Base-by-base conservation (phyloP, 2,888 invertebrate species). In the Masnerella sp. region DNA sequence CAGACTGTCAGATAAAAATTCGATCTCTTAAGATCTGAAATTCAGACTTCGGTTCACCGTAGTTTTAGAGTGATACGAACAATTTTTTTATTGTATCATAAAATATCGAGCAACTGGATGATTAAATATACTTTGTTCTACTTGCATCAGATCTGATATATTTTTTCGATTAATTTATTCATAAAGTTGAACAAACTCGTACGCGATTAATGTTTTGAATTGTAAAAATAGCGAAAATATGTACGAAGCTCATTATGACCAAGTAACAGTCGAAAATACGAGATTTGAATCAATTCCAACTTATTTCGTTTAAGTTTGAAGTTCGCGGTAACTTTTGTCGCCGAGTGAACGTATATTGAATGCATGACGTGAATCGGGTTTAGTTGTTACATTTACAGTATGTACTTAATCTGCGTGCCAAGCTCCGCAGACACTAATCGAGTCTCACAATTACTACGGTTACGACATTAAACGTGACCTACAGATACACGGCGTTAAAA, bases 351-450 rank as follows among this genome's bases (percentile, higher is more conserved):
- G 34, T 36, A 51, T 58, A 67, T 67, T 52, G 52, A 52, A 45
- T 58, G 22, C 32, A 45, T 38, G 22, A 52, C 38, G 68, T 42
- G 36, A 59, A 51, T 51, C 51, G 38, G 36, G 32, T 68, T 59
- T 59, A 52, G 54, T 61, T 32, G 61, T 69, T 69, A 69, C 69
- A 61, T 69, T 61, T 54, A 47, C 45, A 61, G 47, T 47, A 32
- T 54, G 61, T 61, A 69, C 61, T 54, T 54, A 40, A 69, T 61
- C 69, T 40, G 49, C 61, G 52, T 49, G 52, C 42, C 67, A 52
- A 59, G 59, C 54, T 54, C 52, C 15, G 45, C 47, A 52, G 52
- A 69, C 32, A 54, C 52, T 47, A 43, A 40, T 32, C 40, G 25
- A 47, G 30, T 54, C 40, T 40, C 36, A 15, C 59, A 52, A 68